Conservation (phyloP, 2,113 vertebrate genomes). For the Neofelis nebulosa region DNA sequence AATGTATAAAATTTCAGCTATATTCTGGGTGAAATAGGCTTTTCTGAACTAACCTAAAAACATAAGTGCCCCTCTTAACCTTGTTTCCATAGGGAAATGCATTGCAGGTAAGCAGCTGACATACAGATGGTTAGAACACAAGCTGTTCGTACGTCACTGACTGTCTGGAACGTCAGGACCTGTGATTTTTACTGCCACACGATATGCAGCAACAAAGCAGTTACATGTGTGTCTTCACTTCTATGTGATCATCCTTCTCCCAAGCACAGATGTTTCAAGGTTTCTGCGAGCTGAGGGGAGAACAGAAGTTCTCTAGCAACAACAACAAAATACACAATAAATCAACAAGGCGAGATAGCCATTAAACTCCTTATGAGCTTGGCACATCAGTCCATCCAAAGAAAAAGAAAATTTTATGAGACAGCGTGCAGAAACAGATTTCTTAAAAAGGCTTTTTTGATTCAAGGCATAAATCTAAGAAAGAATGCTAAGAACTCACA, state of each 20-base stretch:
- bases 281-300: constrained; percentile 27
- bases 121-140: not conserved
- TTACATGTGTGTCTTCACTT: not conserved
- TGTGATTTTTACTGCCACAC: not conserved
- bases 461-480: constrained; percentile 50
- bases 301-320: constrained; percentile 4
- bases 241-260: not conserved
- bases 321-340: not conserved
- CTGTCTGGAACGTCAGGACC: not conserved
- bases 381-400: not conserved
- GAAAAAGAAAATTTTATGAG: constrained; percentile 44
- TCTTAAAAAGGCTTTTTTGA: constrained; percentile 1
- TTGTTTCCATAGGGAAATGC: constrained; percentile 63
- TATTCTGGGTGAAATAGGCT: not conserved
- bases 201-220: not conserved
- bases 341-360: constrained; percentile 51
- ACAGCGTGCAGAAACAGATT: not conserved
- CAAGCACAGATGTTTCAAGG: constrained; percentile 41
- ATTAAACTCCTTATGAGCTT: not conserved
- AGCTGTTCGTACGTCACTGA: not conserved
- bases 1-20: not conserved
- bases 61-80: constrained; percentile 12
- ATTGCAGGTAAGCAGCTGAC: constrained; percentile 21
- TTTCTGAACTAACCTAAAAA: constrained; percentile 45
- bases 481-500: constrained; percentile 35